Conservation (phyloP, 2,113 vertebrate genomes). For the Crotalus tigris region DNA sequence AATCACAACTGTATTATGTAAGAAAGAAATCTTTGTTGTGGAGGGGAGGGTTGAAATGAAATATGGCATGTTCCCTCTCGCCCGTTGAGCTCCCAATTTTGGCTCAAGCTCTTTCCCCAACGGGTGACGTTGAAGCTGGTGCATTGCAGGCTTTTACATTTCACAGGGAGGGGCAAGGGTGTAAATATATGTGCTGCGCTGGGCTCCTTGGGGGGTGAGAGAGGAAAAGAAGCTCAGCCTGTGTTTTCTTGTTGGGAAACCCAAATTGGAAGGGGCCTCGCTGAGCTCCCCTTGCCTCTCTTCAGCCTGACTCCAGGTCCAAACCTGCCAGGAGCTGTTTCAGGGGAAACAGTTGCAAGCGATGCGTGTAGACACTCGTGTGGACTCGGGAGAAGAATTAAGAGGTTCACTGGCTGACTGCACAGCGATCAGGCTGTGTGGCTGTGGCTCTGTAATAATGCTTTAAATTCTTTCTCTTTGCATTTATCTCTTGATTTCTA, state of each 20-base stretch:
- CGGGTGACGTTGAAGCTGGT: conserved; percentile 23
- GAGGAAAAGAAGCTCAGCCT: conserved; percentile 26
- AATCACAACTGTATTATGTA: neutral
- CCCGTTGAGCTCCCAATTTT: neutral
- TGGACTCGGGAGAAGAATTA: neutral
- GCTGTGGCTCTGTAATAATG: fast-evolving
- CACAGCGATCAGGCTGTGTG: neutral
- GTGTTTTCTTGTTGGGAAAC: neutral
- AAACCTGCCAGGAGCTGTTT: neutral
- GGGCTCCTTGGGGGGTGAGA: neutral
- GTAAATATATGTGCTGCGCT: conserved; percentile 45
- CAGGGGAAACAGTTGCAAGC: conserved; percentile 11
- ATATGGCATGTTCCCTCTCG: neutral
- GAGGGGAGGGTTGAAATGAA: neutral
- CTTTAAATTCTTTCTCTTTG: neutral
- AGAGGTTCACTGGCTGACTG: neutral
- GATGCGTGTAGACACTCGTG: neutral
- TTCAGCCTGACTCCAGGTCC: neutral
- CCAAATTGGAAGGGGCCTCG: conserved; percentile 15
- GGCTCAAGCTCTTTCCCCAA: neutral
- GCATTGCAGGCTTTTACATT: conserved; percentile 44
- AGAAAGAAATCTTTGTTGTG: neutral
- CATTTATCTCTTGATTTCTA: neutral
- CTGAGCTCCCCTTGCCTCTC: neutral
- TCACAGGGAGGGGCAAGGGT: conserved; percentile 17